These are phyloP conservation scores for Macrosiphum euphorbiae DNA, from an alignment of 2,888 invertebrate species.

Conservation along the genomic window DNA sequence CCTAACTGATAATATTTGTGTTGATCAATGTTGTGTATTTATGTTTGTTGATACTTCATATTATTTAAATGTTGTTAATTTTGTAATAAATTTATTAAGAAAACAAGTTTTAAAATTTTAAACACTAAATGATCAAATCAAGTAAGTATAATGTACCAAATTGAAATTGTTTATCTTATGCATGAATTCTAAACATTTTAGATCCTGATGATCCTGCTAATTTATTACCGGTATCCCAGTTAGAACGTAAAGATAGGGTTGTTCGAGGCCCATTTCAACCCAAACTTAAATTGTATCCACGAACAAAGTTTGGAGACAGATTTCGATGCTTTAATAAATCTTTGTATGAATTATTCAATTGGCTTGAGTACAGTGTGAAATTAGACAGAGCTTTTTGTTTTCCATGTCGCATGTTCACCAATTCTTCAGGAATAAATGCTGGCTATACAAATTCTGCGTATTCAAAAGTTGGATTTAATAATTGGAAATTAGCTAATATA, in stretches of 20 bases:
- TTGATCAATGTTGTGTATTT: conserved; percentile 13
- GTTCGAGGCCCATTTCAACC: conserved; percentile 31
- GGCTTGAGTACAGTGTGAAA: conserved; percentile 38
- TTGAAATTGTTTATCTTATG: too few species aligned
- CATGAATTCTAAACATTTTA: too few species aligned
- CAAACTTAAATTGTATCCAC: conserved; percentile 13
- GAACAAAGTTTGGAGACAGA: conserved; percentile 15
- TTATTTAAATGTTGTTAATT: too few species aligned
- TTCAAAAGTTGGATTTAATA: conserved; percentile 15
- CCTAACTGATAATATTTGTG: too few species aligned
- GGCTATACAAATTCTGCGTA: not conserved
- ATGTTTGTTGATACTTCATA: not conserved
- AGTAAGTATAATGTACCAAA: too few species aligned
- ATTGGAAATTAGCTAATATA: conserved; percentile 15
- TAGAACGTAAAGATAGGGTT: not conserved
- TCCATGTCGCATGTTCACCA: not conserved
- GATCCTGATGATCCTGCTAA: too few species aligned
- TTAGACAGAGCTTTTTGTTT: conserved; percentile 26
- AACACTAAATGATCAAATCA: not conserved
- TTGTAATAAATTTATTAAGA: not conserved
- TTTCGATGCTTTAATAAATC: conserved; percentile 13
- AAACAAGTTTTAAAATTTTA: conserved; percentile 1
- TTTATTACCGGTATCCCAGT: not conserved
- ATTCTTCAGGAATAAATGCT: not conserved
- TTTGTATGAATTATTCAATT: conserved; percentile 5